Conservation (phyloP, 2,888 invertebrate species). For the Endomychus coccineus region DNA sequence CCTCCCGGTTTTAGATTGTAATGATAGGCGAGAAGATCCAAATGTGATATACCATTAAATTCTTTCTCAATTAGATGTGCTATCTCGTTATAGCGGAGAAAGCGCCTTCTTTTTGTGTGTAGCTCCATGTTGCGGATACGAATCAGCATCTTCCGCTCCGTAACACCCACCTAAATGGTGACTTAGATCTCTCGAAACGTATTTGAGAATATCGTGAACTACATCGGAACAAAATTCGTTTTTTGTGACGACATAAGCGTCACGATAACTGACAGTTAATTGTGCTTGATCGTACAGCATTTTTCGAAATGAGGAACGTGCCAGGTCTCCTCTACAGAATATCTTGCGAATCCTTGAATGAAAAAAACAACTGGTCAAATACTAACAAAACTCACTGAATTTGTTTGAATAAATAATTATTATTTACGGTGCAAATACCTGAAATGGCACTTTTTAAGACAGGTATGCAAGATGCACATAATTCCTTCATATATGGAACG, state of each 20-base stretch:
- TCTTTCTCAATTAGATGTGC: no score
- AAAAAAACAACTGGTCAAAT: no score
- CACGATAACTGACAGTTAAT: constrained; percentile 67
- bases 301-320: constrained; percentile 96
- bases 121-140: constrained; percentile 41
- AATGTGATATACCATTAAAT: constrained; percentile 48
- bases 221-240: constrained; percentile 65
- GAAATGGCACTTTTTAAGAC: no score
- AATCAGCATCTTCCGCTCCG: constrained; percentile 84
- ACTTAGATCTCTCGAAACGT: constrained; percentile 74
- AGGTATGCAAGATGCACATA: no score
- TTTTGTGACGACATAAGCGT: constrained; percentile 73
- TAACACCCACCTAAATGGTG: constrained; percentile 86
- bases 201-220: constrained; percentile 73
- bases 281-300: constrained; percentile 97
- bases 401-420: no score
- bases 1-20: constrained; percentile 70
- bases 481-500: no score
- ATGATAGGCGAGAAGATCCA: constrained; percentile 71
- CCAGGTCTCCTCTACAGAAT: constrained; percentile 89
- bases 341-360: constrained; percentile 58
- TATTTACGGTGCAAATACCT: no score
- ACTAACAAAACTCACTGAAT: no score
- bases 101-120: constrained; percentile 77
- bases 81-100: no score